Evolutionary conservation across 2,888 invertebrate species (phyloP).

Genomic region (Lithodes maja): DNA sequence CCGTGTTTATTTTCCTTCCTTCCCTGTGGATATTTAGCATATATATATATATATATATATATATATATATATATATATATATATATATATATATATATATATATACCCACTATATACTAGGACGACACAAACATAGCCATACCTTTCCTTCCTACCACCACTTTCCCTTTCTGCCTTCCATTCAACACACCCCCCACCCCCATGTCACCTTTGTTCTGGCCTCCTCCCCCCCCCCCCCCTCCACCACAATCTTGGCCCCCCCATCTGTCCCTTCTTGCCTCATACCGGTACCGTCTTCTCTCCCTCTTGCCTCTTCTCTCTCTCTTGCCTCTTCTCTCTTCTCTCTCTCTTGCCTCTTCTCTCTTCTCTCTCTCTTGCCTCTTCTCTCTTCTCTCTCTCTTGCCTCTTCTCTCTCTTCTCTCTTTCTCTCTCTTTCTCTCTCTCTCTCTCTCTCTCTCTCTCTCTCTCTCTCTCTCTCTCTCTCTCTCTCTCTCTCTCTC

Average conservation of each 20-base stretch:
- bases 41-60: too few species aligned
- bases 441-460: conserved; percentile 27
- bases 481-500: conserved; percentile 18
- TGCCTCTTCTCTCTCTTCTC: conserved; percentile 14
- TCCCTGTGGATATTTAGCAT: too few species aligned
- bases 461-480: conserved; percentile 27
- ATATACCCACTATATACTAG: too few species aligned
- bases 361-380: conserved; percentile 15
- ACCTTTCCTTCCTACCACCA: too few species aligned
- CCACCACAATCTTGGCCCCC: not conserved
- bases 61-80: too few species aligned
- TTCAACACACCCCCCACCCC: too few species aligned
- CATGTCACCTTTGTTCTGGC: too few species aligned
- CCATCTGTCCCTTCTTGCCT: not conserved
- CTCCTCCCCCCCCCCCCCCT: too few species aligned
- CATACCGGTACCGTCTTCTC: not conserved
- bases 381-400: conserved; percentile 25
- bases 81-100: too few species aligned
- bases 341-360: conserved; percentile 27
- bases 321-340: conserved; percentile 3
- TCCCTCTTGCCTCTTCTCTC: conserved; percentile 23
- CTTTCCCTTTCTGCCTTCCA: too few species aligned
- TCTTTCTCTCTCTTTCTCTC: conserved; percentile 7
- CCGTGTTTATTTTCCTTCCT: too few species aligned
- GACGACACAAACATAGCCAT: too few species aligned